Evolutionary conservation across 2,888 invertebrate species (phyloP).

Genomic region (Leucozona laternaria): DNA sequence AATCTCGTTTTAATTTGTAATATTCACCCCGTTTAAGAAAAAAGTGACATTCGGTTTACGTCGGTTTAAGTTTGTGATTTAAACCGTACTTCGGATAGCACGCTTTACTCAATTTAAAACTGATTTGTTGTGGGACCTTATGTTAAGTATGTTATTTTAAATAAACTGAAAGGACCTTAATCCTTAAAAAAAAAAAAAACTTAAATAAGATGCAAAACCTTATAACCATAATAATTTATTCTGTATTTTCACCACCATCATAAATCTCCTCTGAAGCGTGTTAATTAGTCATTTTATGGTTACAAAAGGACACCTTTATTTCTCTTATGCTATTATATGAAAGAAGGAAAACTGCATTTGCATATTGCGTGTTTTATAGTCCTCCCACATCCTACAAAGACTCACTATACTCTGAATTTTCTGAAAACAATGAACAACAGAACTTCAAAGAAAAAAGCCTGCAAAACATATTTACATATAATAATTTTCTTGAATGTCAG

Average conservation of each 20-base stretch:
- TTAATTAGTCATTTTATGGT: constrained; percentile 22
- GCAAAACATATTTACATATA: background rate
- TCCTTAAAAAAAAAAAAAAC: background rate
- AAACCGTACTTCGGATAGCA: too few species aligned
- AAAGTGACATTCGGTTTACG: too few species aligned
- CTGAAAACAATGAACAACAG: constrained; percentile 3
- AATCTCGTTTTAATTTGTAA: too few species aligned
- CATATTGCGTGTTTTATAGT: background rate
- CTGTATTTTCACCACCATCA: background rate
- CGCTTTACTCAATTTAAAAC: too few species aligned
- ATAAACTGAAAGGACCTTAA: background rate
- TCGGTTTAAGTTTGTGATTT: too few species aligned
- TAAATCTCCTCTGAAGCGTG: constrained; percentile 2
- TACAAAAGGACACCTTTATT: constrained; percentile 4
- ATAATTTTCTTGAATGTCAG: constrained; percentile 24
- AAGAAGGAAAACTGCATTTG: background rate
- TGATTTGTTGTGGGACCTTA: too few species aligned
- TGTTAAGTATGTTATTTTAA: too few species aligned
- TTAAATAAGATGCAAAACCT: background rate
- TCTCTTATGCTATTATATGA: background rate
- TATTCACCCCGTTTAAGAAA: too few species aligned
- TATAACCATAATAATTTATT: background rate
- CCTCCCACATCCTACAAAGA: background rate
- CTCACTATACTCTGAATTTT: background rate
- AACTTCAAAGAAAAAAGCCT: constrained; percentile 7